phyloP scores from a whole-genome alignment of 1,140 invertebrate species.

The Coptotermes formosanus region DNA sequence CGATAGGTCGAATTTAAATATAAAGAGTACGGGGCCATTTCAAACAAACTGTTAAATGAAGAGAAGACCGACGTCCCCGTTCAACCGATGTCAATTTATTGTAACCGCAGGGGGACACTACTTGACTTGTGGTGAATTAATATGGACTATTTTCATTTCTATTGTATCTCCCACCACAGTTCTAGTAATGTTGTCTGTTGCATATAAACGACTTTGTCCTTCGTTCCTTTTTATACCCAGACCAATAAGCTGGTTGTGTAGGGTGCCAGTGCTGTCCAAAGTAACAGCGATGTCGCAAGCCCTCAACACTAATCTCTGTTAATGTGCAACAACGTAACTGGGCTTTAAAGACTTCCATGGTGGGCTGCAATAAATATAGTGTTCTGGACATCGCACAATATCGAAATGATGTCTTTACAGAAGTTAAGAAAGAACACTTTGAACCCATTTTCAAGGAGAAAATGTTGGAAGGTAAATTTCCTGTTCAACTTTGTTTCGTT shows the following conservation, averaged over 20 bases:
- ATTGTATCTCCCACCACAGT: neutral
- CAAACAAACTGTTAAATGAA: neutral
- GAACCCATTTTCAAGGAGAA: too few species aligned
- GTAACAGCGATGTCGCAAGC: neutral
- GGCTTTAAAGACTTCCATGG: too few species aligned
- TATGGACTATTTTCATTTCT: neutral
- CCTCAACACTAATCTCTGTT: too few species aligned
- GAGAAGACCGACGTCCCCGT: neutral
- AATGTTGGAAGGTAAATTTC: too few species aligned
- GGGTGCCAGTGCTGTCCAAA: slow-evolving; percentile 1
- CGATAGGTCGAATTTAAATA: neutral
- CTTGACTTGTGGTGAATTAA: neutral
- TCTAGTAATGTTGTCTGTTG: neutral
- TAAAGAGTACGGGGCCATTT: neutral
- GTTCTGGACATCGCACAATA: too few species aligned
- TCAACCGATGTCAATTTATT: neutral
- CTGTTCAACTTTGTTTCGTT: too few species aligned
- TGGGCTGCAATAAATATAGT: too few species aligned
- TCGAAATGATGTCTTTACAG: too few species aligned
- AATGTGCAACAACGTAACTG: too few species aligned
- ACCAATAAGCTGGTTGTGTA: neutral
- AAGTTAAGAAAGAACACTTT: too few species aligned
- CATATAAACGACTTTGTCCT: neutral
- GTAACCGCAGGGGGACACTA: neutral
- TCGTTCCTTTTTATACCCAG: neutral